Evolutionary conservation across 2,113 vertebrate species (phyloP).

Genomic region (Bufo gargarizans): DNA sequence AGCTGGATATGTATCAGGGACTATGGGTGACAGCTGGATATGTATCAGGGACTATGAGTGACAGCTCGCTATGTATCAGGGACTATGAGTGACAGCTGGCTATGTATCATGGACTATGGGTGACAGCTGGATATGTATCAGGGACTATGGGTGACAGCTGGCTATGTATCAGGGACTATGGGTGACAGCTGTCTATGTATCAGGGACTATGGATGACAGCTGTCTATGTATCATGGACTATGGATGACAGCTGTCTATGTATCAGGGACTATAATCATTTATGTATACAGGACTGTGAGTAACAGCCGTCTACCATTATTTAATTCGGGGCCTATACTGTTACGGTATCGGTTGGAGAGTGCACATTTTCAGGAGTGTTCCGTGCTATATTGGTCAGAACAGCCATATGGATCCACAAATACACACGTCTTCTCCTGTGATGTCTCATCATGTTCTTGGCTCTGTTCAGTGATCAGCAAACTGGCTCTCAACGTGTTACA

Average conservation of each 20-base stretch:
- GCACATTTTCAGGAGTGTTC: no score
- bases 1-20: background rate
- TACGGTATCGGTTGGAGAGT: no score
- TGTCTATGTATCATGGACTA: background rate
- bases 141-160: background rate
- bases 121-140: background rate
- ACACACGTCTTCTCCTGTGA: no score
- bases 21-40: background rate
- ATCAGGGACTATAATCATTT: background rate
- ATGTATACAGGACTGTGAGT: background rate
- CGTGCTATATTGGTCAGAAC: no score
- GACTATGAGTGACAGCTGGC: background rate
- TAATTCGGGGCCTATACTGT: no score
- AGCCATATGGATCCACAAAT: no score
- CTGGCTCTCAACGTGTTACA: no score
- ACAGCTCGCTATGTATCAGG: background rate
- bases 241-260: background rate
- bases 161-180: background rate
- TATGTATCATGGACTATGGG: background rate
- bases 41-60: background rate
- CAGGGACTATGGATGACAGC: background rate
- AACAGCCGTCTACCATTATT: no score
- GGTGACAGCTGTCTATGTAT: background rate
- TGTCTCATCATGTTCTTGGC: no score
- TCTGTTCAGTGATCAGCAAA: no score